Evolutionary conservation across 2,113 vertebrate genomes (phyloP).

Genomic region (Chroicocephalus ridibundus): DNA sequence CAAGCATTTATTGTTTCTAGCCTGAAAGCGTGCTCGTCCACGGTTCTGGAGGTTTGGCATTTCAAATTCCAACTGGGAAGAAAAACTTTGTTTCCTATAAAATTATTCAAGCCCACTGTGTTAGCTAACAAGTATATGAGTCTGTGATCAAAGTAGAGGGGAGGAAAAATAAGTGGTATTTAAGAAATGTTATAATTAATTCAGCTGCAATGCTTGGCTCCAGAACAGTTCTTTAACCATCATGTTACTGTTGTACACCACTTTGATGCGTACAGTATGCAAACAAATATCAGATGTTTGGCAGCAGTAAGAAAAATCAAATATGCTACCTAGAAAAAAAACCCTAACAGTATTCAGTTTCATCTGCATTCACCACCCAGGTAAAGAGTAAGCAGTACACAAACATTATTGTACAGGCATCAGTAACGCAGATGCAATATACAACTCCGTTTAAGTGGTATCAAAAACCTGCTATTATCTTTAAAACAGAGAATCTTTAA

Average conservation of each 20-base stretch:
- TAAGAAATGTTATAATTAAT: constrained; percentile 12
- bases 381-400: not conserved
- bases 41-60: not conserved
- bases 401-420: accelerated
- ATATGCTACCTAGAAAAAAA: not conserved
- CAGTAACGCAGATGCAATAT: not conserved
- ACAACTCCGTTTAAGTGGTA: not conserved
- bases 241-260: not conserved
- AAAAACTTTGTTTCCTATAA: not conserved
- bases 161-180: constrained; percentile 6
- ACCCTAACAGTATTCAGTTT: not conserved
- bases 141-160: not conserved
- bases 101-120: not conserved
- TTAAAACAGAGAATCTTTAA: not conserved
- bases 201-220: constrained; percentile 24
- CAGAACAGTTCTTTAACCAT: not conserved
- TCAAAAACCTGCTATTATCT: not conserved
- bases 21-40: not conserved
- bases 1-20: not conserved
- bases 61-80: not conserved
- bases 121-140: not conserved
- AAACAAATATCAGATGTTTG: constrained; percentile 61
- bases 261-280: constrained; percentile 21
- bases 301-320: constrained; percentile 11
- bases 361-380: not conserved